phyloP scores from a whole-genome alignment of 1,140 invertebrate species.

The Homalodisca vitripennis region DNA sequence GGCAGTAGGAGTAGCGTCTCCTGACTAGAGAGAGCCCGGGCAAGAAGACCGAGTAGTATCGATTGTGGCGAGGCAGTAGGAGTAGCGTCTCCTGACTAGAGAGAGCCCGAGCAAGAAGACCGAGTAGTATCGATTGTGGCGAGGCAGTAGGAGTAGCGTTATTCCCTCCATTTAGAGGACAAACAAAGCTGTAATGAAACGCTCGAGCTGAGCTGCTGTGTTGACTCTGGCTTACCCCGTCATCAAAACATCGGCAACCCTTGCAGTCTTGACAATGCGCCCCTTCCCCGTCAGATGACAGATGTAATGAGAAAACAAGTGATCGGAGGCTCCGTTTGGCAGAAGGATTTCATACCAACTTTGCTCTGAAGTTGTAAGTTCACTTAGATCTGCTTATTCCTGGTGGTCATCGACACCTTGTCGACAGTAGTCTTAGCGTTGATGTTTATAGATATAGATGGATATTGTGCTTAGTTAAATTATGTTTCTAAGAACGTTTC shows the following conservation, averaged over 20 bases:
- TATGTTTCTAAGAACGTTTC: no score
- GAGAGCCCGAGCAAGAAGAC: no score
- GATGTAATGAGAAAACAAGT: no score
- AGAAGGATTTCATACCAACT: no score
- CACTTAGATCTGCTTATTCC: no score
- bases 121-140: slow-evolving; percentile 5
- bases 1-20: not conserved
- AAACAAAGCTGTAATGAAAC: slow-evolving; percentile 23
- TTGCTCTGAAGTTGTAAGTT: no score
- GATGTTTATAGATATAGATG: no score
- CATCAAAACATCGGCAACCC: slow-evolving; percentile 14
- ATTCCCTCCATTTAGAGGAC: slow-evolving; percentile 25
- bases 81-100: not conserved
- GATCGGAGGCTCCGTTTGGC: no score
- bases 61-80: not conserved
- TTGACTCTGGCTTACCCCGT: slow-evolving; percentile 21
- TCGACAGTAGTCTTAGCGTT: no score
- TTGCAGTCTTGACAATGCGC: not conserved
- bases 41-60: not conserved
- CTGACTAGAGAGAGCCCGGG: not conserved
- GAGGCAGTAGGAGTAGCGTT: slow-evolving; percentile 12
- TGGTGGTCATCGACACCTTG: no score
- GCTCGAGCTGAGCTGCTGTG: not conserved
- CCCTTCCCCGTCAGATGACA: no score
- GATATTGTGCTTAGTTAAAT: no score